Evolutionary conservation across 1,140 invertebrate genomes (phyloP).

Genomic region (Proales similis): DNA sequence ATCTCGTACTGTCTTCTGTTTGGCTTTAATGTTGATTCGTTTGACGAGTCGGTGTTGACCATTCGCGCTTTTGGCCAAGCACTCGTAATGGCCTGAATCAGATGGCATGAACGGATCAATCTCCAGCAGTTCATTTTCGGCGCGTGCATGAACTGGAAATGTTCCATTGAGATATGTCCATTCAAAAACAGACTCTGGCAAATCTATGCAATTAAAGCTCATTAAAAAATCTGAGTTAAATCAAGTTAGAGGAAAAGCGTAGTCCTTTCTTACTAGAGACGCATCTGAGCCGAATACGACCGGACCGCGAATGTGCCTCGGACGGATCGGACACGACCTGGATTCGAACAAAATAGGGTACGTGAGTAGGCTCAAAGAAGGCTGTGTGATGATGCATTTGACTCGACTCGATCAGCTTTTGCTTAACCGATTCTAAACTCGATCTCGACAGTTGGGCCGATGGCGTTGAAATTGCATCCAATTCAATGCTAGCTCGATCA

Average conservation of each 20-base stretch:
- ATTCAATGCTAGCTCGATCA: no score
- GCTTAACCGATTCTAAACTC: no score
- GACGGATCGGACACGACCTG: constrained; percentile 23
- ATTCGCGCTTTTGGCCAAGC: constrained; percentile 6
- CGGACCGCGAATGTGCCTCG: constrained; percentile 20
- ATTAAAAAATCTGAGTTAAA: neutral
- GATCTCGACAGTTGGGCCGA: no score
- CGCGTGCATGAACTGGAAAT: neutral
- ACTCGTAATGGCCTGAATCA: constrained; percentile 8
- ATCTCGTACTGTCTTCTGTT: constrained; percentile 8
- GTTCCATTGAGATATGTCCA: constrained; percentile 5
- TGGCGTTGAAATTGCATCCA: no score
- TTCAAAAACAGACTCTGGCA: neutral
- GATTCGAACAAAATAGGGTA: constrained; percentile 17
- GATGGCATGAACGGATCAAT: constrained; percentile 17
- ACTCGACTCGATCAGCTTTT: no score
- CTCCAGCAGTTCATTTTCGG: constrained; percentile 17
- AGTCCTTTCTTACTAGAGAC: constrained; percentile 18
- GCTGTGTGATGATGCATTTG: no score
- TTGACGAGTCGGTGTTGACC: constrained; percentile 4
- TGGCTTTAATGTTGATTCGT: constrained; percentile 10
- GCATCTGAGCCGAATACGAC: constrained; percentile 10
- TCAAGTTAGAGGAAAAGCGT: neutral
- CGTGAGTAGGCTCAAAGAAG: no score
- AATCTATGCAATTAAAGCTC: neutral